Percentiles rank a stretch among this genome's conserved stretches.
Conservation (phyloP, 2,113 vertebrate species). For the Hymenochirus boettgeri region DNA sequence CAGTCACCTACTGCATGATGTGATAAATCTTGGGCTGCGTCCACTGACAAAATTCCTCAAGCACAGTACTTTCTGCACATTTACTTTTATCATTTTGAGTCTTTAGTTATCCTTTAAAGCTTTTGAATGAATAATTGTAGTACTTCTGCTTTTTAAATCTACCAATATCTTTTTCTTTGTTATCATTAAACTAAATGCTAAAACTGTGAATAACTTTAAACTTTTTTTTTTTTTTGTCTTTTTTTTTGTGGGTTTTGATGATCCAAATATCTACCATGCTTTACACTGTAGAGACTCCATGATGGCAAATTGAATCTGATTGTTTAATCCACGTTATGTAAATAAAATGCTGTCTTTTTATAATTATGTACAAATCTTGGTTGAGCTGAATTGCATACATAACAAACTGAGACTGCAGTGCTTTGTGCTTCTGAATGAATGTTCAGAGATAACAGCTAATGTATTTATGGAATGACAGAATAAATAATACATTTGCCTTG, state of each 20-base stretch:
- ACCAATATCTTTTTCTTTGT: neutral
- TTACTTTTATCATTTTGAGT: no score
- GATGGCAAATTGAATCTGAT: constrained; percentile 18
- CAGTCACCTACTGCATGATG: no score
- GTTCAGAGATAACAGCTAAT: constrained; percentile 33
- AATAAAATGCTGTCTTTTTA: constrained; percentile 32
- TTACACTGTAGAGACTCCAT: constrained; percentile 18
- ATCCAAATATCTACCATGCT: neutral
- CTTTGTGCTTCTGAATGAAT: constrained; percentile 36
- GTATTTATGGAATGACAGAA: constrained; percentile 58
- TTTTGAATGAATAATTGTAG: constrained; percentile 10
- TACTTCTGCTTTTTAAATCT: neutral
- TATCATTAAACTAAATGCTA: neutral
- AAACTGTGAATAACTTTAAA: neutral
- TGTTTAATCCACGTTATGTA: constrained; percentile 24
- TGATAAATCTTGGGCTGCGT: no score
- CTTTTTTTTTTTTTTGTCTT: neutral
- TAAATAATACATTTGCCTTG: constrained; percentile 29
- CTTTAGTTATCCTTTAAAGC: no score
- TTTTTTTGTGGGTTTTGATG: neutral
- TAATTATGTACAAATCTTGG: constrained; percentile 36
- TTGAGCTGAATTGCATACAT: constrained; percentile 29
- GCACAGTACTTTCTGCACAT: no score
- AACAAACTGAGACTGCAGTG: constrained; percentile 22
- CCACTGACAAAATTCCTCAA: no score